A percentile compares a stretch with the other conserved stretches of the same genome.
Conservation (phyloP, 1,140 invertebrate genomes). For the Caligus rogercresseyi region DNA sequence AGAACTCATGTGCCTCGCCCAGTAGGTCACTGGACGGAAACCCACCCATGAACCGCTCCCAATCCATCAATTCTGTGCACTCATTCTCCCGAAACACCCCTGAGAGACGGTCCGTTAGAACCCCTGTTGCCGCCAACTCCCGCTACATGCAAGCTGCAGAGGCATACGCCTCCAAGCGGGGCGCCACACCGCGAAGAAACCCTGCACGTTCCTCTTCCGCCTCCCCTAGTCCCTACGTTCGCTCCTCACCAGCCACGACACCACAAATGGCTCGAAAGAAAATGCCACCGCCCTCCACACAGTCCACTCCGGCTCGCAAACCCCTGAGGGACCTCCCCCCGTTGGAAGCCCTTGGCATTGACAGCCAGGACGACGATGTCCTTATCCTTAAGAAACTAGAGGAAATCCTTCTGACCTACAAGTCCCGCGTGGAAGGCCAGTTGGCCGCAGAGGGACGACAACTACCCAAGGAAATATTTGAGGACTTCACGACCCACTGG, state of each 20-base stretch:
- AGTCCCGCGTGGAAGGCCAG: conserved; percentile 13
- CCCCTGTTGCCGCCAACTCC: background rate
- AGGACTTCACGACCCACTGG: conserved; percentile 16
- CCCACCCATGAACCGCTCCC: background rate
- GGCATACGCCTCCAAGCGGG: background rate
- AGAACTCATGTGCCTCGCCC: background rate
- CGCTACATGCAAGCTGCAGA: conserved; percentile 19
- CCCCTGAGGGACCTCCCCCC: background rate
- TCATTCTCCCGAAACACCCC: background rate
- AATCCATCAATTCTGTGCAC: background rate
- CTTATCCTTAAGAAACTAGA: conserved; percentile 21
- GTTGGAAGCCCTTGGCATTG: background rate
- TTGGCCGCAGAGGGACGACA: conserved; percentile 16
- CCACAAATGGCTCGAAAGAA: background rate
- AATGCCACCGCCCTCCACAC: background rate
- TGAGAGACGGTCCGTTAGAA: background rate
- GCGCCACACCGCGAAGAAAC: background rate
- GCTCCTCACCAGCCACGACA: background rate
- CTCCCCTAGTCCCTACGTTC: background rate
- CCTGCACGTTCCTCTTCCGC: background rate
- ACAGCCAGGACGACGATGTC: conserved; percentile 14
- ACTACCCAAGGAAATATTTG: conserved; percentile 15
- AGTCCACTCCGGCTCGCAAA: conserved; percentile 11
- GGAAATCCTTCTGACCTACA: conserved; percentile 20
- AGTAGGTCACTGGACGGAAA: background rate